Evolutionary conservation across 2,888 invertebrate species (phyloP).

Genomic region (Pogonocherus hispidulus): DNA sequence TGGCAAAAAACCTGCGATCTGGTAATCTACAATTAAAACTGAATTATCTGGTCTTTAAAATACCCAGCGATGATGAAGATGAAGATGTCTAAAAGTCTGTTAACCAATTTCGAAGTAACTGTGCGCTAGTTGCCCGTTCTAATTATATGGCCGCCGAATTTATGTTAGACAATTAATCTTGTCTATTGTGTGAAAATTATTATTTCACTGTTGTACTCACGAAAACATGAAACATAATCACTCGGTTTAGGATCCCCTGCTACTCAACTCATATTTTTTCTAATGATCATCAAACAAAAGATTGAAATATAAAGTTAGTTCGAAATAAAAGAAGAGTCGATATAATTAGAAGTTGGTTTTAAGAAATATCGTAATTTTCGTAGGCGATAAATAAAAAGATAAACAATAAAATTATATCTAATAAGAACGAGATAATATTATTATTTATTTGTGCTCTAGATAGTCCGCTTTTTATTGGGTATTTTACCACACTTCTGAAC

Average conservation of each 20-base stretch:
- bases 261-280: too few relatives aligned
- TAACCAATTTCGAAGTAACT: constrained; percentile 9
- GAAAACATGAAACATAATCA: neutral
- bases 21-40: constrained; percentile 15
- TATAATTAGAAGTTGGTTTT: too few relatives aligned
- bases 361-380: too few relatives aligned
- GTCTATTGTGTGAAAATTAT: constrained; percentile 1
- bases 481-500: too few relatives aligned
- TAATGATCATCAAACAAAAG: too few relatives aligned
- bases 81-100: neutral
- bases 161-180: constrained; percentile 16
- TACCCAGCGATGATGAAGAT: neutral
- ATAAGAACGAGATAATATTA: too few relatives aligned
- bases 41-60: constrained; percentile 1
- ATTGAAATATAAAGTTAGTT: too few relatives aligned
- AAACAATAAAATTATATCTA: too few relatives aligned
- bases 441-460: too few relatives aligned
- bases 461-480: too few relatives aligned
- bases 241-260: neutral
- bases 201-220: neutral
- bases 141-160: constrained; percentile 6
- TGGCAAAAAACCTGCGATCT: neutral
- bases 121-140: constrained; percentile 8
- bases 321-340: too few relatives aligned
- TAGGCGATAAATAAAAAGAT: too few relatives aligned